phyloP scores from a whole-genome alignment of 2,797 vertebrate genomes.

The Petrocephalus schoutedeni region DNA sequence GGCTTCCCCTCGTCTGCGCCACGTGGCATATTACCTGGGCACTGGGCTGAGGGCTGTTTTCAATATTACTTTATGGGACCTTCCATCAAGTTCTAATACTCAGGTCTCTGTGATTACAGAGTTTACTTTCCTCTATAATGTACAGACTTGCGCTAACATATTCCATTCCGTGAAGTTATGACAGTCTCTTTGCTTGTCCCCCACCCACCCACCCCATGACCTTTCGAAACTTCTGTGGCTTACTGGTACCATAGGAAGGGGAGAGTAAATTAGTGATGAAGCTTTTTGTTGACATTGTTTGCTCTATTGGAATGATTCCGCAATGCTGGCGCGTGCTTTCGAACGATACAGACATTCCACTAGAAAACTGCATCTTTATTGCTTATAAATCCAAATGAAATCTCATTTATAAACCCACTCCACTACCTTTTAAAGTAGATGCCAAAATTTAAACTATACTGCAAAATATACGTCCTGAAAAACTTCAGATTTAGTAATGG shows the following conservation, averaged over 20 bases:
- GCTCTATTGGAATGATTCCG: slow-evolving; percentile 58
- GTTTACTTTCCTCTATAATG: slow-evolving; percentile 29
- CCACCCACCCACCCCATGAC: background rate
- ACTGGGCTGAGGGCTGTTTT: slow-evolving; percentile 15
- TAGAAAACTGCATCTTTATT: slow-evolving; percentile 36
- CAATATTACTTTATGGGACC: slow-evolving; percentile 20
- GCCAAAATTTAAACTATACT: background rate
- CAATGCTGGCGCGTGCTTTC: slow-evolving; percentile 56
- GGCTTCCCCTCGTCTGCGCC: background rate
- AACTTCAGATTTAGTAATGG: background rate
- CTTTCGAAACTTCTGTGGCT: background rate
- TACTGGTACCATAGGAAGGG: slow-evolving; percentile 53
- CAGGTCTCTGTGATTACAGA: slow-evolving; percentile 32
- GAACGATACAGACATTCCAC: slow-evolving; percentile 46
- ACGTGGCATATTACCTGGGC: background rate
- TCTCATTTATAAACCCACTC: background rate
- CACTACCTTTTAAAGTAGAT: background rate
- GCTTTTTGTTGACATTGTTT: slow-evolving; percentile 54
- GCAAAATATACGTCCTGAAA: background rate
- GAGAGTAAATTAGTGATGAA: slow-evolving; percentile 56
- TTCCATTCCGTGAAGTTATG: slow-evolving; percentile 43
- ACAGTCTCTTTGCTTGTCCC: slow-evolving; percentile 40
- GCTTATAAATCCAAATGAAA: slow-evolving; percentile 43
- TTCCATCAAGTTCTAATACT: slow-evolving; percentile 21
- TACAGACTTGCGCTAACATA: slow-evolving; percentile 36